phyloP scores from a whole-genome alignment of 2,113 vertebrate genomes.

The Zosterops japonicus region DNA sequence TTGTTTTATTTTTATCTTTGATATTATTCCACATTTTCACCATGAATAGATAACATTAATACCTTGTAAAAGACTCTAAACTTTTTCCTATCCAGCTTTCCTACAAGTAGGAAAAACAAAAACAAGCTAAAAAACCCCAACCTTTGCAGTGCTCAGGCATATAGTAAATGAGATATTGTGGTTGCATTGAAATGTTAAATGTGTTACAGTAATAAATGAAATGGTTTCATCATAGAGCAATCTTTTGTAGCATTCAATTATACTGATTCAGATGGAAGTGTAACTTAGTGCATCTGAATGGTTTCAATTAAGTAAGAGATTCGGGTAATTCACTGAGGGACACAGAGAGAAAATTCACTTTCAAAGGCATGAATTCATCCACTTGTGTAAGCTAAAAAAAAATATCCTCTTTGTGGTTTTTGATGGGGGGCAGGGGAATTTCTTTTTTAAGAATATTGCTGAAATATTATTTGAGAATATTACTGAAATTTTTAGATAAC shows the following conservation, averaged over 20 bases:
- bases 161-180: not conserved
- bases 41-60: not conserved
- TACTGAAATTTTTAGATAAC: not conserved
- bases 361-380: not conserved
- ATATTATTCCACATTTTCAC: not conserved
- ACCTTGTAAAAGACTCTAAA: not conserved
- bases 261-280: not conserved
- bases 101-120: not conserved
- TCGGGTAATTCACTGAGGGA: not conserved
- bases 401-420: not conserved
- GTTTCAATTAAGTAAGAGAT: not conserved
- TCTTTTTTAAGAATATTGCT: not conserved
- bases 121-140: not conserved
- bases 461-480: not conserved
- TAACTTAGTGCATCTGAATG: not conserved
- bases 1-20: not conserved
- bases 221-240: not conserved
- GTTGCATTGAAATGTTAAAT: not conserved
- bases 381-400: not conserved
- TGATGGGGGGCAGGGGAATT: fast-evolving
- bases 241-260: constrained; percentile 4
- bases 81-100: not conserved
- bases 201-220: not conserved
- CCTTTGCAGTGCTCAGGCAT: not conserved
- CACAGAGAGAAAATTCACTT: not conserved